Evolutionary conservation across 1,140 invertebrate species (phyloP), one percentile per base, ranked within the genome.

Genomic region (Atopsyche davidsoni): DNA sequence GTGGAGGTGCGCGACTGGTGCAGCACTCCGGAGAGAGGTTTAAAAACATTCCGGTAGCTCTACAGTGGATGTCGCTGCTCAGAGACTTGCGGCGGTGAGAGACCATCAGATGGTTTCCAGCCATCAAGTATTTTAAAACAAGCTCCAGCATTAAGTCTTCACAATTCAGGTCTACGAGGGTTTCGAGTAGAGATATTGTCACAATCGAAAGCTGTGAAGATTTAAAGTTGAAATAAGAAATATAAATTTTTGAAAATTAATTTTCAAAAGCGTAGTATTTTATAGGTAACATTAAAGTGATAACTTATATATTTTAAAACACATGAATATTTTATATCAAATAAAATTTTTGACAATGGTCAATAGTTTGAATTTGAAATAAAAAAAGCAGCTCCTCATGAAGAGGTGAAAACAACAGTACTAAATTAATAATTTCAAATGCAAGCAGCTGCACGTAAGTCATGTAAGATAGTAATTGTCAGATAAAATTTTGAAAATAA

Each of bases 61-160:
- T 85, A 55, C 87, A 79, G 63, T 90, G 89, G 0, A 86, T 75
- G 68, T 93, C 87, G 11, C 87, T 78, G 50, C 92, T 82, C 22
- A 84, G 75, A 34, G 92, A 73, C 57, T 83, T 79, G 55, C 75
- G 71, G 25, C 85, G 76, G 34, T 82, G 70, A 16, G 87, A 89
- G 6, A 89, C 75, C 81, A 94, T 90, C 0, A 96, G 79, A 70
- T 96, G 92, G n/a, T 85, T 84, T 62, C 91, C 92, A 10, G 88
- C 89, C 56, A 87, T 78, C 38, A 97, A 72, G 63, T 94, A 87
- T 70, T 85, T 87, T 56, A 94, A 85, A 39, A 96, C 79, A 19
- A 96, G 72, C 63, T 95, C 90, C 59, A 96, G 75, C 86, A 97
- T 92, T n/a, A 97, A 80, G 68, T 98, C 96, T 73, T 98, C 96